Conservation (phyloP, 2,113 vertebrate species). For the Plectropomus leopardus region DNA sequence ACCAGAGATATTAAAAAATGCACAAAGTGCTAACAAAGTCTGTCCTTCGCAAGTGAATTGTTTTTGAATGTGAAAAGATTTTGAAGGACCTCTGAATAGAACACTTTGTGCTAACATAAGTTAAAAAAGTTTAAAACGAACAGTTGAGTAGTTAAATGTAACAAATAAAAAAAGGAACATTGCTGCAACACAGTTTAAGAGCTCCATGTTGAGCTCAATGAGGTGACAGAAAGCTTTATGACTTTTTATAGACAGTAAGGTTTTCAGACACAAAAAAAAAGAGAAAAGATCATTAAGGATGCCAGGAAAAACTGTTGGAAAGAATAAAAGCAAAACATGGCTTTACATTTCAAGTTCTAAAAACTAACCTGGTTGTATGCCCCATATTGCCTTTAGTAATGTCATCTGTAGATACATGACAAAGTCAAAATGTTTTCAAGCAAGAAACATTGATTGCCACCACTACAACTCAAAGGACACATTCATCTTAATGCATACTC, state of each 20-base stretch:
- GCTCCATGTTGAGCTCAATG: not conserved
- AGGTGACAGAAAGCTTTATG: not conserved
- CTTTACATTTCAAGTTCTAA: not conserved
- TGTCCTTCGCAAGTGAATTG: conserved; percentile 11
- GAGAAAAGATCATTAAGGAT: not conserved
- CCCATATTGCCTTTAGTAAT: not conserved
- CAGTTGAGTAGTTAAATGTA: not conserved
- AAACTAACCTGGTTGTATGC: conserved; percentile 2
- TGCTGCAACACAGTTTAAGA: not conserved
- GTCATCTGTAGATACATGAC: too few relatives aligned
- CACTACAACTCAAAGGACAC: not conserved
- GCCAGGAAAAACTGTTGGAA: not conserved
- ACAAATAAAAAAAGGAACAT: not conserved
- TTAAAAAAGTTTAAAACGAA: conserved; percentile 2
- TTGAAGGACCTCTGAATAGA: conserved; percentile 11
- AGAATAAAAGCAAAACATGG: not conserved
- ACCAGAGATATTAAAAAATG: conserved; percentile 17
- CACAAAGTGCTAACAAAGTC: not conserved
- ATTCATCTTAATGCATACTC: not conserved
- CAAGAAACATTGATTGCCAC: not conserved
- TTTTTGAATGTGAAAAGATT: conserved; percentile 13
- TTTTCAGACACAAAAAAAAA: not conserved
- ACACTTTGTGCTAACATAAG: not conserved
- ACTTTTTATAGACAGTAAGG: not conserved
- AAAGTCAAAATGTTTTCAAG: not conserved